Base-by-base conservation (phyloP, 2,797 vertebrate genomes). In the Acanthurus tractus region DNA sequence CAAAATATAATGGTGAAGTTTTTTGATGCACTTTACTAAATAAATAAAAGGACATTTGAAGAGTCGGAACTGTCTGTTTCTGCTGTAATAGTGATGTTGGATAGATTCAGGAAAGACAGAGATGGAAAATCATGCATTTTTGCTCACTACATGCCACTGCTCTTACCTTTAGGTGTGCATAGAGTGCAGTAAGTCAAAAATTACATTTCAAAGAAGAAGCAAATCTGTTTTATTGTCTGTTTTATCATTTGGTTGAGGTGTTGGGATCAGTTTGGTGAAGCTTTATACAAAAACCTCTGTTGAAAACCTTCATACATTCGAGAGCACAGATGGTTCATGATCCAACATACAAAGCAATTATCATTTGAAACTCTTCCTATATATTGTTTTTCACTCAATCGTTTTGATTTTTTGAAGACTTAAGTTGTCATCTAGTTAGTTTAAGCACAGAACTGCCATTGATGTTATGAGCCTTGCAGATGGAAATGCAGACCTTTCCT, bases 401-500 rank as follows among this genome's bases (percentile, higher is more conserved):
- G 17, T 6, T 29, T 55, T 14, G 23, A 42, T 14, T 17, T 40
- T 62, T 49, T 7, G 8, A 29, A 18, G 11, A 38, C 36, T 8
- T 58, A 73, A 46, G 13, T 34, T 64, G 42, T 42, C 13, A 20
- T 68, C 2, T 44, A 0, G 34, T 61, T 34, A 57, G 42, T 63
- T 49, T 20, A 6, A 68, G 34, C 36, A 23, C 46, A 54, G 38
- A 73, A 52, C 22, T 59, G 14, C 20, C 23, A 56, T 79, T 61
- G 73, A 48, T 61, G 62, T 73, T 34, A 59, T 36, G 36, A 73
- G 45, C 57, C 6, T 1, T 20, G 45, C 42, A 34, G 58, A 81
- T 61, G 70, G 48, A 80, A 77, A 64, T 25, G 36, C n/a, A 48
- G 65, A 40, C 38, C 50, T 69, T 79, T 81, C 65, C 74, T 70